These are phyloP conservation scores for Cryptocephalus primarius DNA, from an alignment of 2,888 invertebrate species.

Conservation along the genomic window DNA sequence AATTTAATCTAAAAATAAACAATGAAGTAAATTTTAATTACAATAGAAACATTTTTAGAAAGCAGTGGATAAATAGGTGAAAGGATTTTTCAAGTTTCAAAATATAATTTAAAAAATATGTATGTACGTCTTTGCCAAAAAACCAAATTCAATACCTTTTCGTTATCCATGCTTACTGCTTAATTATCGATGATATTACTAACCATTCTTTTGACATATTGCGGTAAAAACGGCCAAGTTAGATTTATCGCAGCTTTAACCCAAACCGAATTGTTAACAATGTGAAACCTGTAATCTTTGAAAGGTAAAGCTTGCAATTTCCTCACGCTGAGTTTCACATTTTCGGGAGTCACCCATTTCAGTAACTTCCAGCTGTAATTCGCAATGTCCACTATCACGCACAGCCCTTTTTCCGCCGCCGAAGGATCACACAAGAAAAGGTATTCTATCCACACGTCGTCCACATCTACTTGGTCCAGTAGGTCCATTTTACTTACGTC, in stretches of 20 bases:
- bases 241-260: constrained; percentile 23
- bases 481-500: constrained; percentile 17
- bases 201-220: constrained; percentile 19
- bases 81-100: no score
- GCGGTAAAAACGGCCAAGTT: constrained; percentile 26
- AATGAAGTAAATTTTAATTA: background rate
- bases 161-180: no score
- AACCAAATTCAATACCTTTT: no score
- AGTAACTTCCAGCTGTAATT: constrained; percentile 21
- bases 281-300: constrained; percentile 23
- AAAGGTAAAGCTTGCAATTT: constrained; percentile 21
- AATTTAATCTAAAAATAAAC: constrained; percentile 36
- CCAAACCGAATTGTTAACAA: constrained; percentile 25
- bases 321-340: constrained; percentile 17
- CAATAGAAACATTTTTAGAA: no score
- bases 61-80: no score
- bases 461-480: constrained; percentile 25
- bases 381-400: constrained; percentile 28
- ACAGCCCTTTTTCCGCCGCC: constrained; percentile 27
- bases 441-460: constrained; percentile 32
- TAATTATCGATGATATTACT: background rate
- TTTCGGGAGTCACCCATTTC: constrained; percentile 27
- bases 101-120: no score
- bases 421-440: constrained; percentile 28
- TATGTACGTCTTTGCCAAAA: no score